Evolutionary conservation across 2,888 invertebrate species (phyloP), one percentile per base, ranked within the genome.

Genomic region (Ypsolopha sequella): DNA sequence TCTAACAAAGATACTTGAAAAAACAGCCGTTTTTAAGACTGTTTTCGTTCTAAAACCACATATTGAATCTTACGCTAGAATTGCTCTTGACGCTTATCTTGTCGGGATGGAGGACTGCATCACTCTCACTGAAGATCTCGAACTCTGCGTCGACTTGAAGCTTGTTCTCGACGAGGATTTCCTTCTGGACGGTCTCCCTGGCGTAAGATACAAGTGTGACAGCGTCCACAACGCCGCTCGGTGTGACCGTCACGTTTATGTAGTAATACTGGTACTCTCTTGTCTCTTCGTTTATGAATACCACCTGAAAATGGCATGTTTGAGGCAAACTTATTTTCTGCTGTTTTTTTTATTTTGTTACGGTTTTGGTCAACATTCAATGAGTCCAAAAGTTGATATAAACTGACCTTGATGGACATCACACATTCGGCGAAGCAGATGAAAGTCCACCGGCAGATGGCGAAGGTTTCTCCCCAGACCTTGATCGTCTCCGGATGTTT

Each of bases 381-480:
- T 8, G 38, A 7, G 24, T 24, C 4, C 24, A 10, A 38, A 43
- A 11, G 35, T 41, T 34, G 2, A 2, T 36, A n/a, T 39, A 41
- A 7, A 39, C 41, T 36, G 14, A 11, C 7, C 6, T 73, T 81
- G 6, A 75, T 51, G 13, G 67, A 59, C 68, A 85, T 76, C 62
- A 76, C 74, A 51, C 82, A 80, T 52, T 71, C 73, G 47, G 76
- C 79, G 55, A 76, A 85, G 54, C 81, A 78, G 10, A 72, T 73
- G 52, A 66, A 76, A 1, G 64, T 68, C 80, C 82, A 82, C 0
- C 71, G 70, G 55, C 80, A 84, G 0, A 74, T 78, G 11, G 78
- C 82, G 9, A 70, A 62, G 1, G 82, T 80, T 54, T 82, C 81
- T 34, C 86, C 86, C 84, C 86, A 86, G 34, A 76, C 76, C 57